Evolutionary conservation across 2,888 invertebrate genomes (phyloP).

Genomic region (Xylota segnis): DNA sequence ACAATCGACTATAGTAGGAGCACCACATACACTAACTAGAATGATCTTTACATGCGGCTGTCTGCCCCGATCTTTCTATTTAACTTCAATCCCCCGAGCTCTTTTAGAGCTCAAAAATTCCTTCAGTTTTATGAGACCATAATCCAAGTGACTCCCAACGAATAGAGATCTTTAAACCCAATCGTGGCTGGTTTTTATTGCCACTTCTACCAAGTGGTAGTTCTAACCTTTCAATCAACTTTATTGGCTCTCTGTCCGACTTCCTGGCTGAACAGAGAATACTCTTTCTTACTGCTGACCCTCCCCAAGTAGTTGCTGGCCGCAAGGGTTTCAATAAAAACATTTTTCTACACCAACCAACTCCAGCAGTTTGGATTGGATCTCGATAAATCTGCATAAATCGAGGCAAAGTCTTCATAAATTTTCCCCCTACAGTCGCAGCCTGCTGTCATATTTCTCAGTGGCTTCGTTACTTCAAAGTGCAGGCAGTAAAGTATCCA

Average conservation of each 20-base stretch:
- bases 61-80: too few species aligned
- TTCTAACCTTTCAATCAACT: not conserved
- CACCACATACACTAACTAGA: too few species aligned
- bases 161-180: too few species aligned
- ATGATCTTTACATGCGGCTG: too few species aligned
- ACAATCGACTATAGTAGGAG: too few species aligned
- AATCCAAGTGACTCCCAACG: too few species aligned
- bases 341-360: not conserved
- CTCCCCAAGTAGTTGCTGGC: not conserved
- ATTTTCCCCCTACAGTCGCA: constrained; percentile 39
- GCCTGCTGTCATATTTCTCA: constrained; percentile 53
- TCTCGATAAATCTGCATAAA: constrained; percentile 41
- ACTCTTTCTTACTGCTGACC: not conserved
- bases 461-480: constrained; percentile 37
- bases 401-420: constrained; percentile 54
- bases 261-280: not conserved
- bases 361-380: not conserved
- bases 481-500: constrained; percentile 19
- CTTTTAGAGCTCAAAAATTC: too few species aligned
- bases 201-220: too few species aligned
- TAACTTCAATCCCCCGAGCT: too few species aligned
- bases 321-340: constrained; percentile 6
- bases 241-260: not conserved
- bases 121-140: too few species aligned
- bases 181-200: too few species aligned